These are phyloP conservation scores for Venusia cambrica DNA, from an alignment of 2,888 invertebrate species.

Conservation along the genomic window DNA sequence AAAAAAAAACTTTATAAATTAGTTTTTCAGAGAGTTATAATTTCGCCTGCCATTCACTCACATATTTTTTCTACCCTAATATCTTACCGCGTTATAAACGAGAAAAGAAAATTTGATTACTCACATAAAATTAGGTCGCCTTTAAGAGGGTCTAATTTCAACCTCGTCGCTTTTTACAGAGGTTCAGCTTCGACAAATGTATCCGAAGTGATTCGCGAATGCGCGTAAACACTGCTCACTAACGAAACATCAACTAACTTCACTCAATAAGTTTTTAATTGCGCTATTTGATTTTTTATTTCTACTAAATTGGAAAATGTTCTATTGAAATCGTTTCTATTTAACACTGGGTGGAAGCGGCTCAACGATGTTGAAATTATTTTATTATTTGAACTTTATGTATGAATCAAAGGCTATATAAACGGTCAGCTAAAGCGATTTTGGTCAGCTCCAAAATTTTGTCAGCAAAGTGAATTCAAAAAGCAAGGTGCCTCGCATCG, in stretches of 20 bases:
- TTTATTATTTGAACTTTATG: no score
- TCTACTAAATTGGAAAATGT: no score
- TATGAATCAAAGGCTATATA: no score
- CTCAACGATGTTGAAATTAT: no score
- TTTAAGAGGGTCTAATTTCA: constrained; percentile 56
- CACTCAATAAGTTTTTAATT: constrained; percentile 41
- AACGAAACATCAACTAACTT: constrained; percentile 62
- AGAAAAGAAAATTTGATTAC: constrained; percentile 60
- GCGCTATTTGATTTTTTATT: constrained; percentile 23
- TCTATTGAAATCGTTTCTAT: no score
- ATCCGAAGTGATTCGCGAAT: constrained; percentile 49
- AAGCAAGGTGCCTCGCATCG: no score
- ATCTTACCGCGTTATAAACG: constrained; percentile 44
- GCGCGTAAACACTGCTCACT: constrained; percentile 48
- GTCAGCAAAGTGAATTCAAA: no score
- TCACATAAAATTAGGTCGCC: constrained; percentile 51
- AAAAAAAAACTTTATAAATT: no score
- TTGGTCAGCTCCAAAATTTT: no score
- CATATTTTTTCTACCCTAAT: constrained; percentile 27
- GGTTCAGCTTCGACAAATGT: constrained; percentile 52
- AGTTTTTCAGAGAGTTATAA: constrained; percentile 1
- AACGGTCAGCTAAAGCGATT: no score
- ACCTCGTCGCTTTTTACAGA: constrained; percentile 55
- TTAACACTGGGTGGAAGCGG: no score
- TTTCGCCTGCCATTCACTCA: constrained; percentile 2